phyloP scores from a whole-genome alignment of 2,888 invertebrate species.

The Norana najaformis region DNA sequence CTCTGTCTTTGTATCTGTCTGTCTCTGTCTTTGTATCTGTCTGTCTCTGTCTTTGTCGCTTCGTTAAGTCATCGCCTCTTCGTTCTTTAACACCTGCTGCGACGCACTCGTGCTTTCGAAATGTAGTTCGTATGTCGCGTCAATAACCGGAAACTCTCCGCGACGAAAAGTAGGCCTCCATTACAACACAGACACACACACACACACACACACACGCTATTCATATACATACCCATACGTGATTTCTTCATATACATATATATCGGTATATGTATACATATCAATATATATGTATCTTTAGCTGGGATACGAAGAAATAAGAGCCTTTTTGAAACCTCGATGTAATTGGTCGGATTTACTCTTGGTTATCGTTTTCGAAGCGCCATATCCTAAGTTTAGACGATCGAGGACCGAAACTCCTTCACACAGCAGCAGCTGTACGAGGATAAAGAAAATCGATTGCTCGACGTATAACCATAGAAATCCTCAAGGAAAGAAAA shows the following conservation, averaged over 20 bases:
- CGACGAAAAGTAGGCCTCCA: background rate
- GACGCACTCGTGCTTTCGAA: background rate
- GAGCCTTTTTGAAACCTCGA: background rate
- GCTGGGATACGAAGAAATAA: background rate
- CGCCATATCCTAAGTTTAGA: background rate
- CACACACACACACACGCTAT: background rate
- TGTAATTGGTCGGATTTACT: background rate
- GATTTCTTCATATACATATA: background rate
- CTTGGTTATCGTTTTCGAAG: background rate
- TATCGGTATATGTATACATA: background rate
- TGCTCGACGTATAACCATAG: background rate
- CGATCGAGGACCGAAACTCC: background rate
- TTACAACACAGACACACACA: background rate
- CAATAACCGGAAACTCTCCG: background rate
- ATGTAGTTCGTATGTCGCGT: slow-evolving; percentile 2
- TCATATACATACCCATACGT: background rate
- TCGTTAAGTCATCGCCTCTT: background rate
- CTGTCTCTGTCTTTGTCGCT: background rate
- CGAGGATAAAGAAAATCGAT: background rate
- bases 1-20: background rate
- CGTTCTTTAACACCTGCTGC: background rate
- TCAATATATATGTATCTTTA: background rate
- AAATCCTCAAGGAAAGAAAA: background rate
- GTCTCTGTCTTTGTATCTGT: background rate
- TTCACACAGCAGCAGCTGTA: background rate